phyloP scores from a whole-genome alignment of 1,140 invertebrate genomes.

The Cheumatopsyche charites region DNA sequence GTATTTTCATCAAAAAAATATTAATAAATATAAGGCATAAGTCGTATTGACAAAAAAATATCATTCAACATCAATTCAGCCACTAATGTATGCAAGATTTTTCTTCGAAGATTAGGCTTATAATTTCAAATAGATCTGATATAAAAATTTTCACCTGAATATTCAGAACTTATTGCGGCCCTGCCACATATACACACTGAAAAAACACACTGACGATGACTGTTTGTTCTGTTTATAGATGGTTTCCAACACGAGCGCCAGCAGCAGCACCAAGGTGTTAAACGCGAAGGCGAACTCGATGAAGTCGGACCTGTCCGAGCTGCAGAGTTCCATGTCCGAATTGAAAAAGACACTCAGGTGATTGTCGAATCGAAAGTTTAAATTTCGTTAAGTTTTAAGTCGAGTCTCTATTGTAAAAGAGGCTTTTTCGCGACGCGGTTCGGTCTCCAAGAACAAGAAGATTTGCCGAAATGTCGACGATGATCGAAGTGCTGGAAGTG shows the following conservation, averaged over 20 bases:
- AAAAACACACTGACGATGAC: constrained; percentile 32
- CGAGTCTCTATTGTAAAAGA: background rate
- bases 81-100: too few relatives aligned
- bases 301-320: constrained; percentile 75
- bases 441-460: background rate
- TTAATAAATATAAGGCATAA: too few relatives aligned
- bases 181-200: background rate
- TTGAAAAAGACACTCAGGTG: constrained; percentile 66
- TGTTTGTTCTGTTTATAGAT: constrained; percentile 53
- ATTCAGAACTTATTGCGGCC: background rate
- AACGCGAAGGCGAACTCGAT: constrained; percentile 73
- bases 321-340: constrained; percentile 78
- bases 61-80: too few relatives aligned
- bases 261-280: constrained; percentile 64
- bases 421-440: constrained; percentile 1
- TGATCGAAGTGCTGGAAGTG: constrained; percentile 47
- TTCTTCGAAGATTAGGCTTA: too few relatives aligned
- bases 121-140: too few relatives aligned
- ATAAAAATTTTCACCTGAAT: too few relatives aligned
- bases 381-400: too few relatives aligned
- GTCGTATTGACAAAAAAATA: too few relatives aligned
- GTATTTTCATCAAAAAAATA: too few relatives aligned
- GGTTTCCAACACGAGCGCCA: constrained; percentile 63
- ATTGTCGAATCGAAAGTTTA: constrained; percentile 54
- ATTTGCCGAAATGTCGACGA: constrained; percentile 38